phyloP scores from a whole-genome alignment of 2,113 vertebrate species.

The Odontesthes bonariensis region DNA sequence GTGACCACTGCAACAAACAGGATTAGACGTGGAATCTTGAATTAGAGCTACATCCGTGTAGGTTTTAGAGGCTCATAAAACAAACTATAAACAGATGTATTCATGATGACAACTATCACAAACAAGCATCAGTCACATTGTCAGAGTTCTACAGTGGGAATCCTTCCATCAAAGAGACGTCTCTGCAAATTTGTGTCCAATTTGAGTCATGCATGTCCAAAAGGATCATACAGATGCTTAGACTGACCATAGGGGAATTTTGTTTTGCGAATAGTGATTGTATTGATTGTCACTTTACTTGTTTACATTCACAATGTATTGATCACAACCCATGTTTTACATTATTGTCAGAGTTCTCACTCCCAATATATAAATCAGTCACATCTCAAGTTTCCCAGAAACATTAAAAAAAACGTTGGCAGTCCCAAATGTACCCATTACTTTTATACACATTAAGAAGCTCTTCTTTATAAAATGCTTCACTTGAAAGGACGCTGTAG shows the following conservation, averaged over 20 bases:
- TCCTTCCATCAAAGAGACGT: neutral
- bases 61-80: neutral
- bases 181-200: neutral
- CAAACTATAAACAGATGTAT: neutral
- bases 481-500: constrained; percentile 32
- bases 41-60: neutral
- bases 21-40: constrained; percentile 5
- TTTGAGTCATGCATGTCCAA: neutral
- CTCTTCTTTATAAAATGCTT: constrained; percentile 11
- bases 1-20: neutral
- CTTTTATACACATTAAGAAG: neutral
- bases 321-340: too few relatives aligned
- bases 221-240: too few relatives aligned
- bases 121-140: neutral
- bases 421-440: neutral
- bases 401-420: neutral
- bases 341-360: neutral
- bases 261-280: too few relatives aligned
- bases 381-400: neutral
- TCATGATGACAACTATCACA: neutral
- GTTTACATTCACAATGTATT: too few relatives aligned
- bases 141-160: neutral
- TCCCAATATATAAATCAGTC: neutral
- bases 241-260: too few relatives aligned
- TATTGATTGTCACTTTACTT: too few relatives aligned